A percentile compares a stretch with the other conserved stretches of the same genome.
These are phyloP conservation scores for Macaria liturata DNA, from an alignment of 2,888 invertebrate species.

Conservation along the genomic window DNA sequence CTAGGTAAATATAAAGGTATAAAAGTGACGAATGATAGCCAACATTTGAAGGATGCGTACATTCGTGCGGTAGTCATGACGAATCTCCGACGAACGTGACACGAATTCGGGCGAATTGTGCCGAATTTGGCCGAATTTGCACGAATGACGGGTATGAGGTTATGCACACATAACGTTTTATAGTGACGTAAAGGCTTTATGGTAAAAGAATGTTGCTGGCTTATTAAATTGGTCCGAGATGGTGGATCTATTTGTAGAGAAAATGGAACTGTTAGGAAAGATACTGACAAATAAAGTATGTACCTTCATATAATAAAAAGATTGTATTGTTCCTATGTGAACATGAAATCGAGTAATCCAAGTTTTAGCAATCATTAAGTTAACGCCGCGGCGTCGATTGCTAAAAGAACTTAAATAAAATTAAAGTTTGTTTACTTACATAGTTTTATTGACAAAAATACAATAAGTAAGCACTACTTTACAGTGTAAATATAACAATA, in stretches of 20 bases:
- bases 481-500: too few relatives aligned
- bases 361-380: too few relatives aligned
- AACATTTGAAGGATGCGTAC: slow-evolving; percentile 61
- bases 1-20: slow-evolving; percentile 75
- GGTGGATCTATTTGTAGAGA: neutral
- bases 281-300: too few relatives aligned
- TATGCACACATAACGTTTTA: slow-evolving; percentile 20
- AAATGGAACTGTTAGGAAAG: too few relatives aligned
- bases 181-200: slow-evolving; percentile 21
- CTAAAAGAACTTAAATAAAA: too few relatives aligned
- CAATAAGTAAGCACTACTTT: too few relatives aligned
- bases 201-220: slow-evolving; percentile 20
- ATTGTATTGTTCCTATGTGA: too few relatives aligned
- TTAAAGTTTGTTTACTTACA: too few relatives aligned
- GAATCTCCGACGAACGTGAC: slow-evolving; percentile 46
- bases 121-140: neutral
- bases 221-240: slow-evolving; percentile 19
- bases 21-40: slow-evolving; percentile 72
- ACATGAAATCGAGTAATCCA: too few relatives aligned
- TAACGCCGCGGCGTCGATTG: too few relatives aligned
- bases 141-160: slow-evolving; percentile 23
- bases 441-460: too few relatives aligned
- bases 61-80: slow-evolving; percentile 42
- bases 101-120: slow-evolving; percentile 28
- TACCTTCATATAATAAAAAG: too few relatives aligned